Base-by-base conservation (phyloP, 2,888 invertebrate genomes). In the Dynastes hyllus region DNA sequence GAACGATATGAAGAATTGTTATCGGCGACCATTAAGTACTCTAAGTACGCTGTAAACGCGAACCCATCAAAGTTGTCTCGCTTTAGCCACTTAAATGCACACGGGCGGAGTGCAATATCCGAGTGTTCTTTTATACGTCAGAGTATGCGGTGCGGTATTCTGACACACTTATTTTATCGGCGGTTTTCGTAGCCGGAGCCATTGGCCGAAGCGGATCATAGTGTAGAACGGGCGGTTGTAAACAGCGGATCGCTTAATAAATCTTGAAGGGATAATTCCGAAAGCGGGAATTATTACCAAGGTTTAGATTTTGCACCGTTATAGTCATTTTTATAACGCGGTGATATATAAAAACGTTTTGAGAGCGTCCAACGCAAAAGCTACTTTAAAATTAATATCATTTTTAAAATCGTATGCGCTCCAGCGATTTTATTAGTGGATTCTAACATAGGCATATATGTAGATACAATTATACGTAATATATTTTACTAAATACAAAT, bases 21-120 rank as follows among this genome's bases (percentile, higher is more conserved):
- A 86, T 85, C 85, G 85, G 82, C 81, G 81, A 83, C 85, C 85
- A 86, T 87, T 87, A 87, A 87, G 85, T 81, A 29, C 50, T 82
- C 85, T 84, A 85, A 87, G 86, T 85, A 85, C 85, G 85, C 84
- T 85, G 84, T 87, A 87, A 87, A 87, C 86, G 84, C 84, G 83
- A 85, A 85, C 85, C 85, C 86, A 87, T 87, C 86, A 87, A 87
- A 86, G 84, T 86, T 85, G 86, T 86, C 86, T 86, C 85, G 86
- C 85, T 86, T 84, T 83, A 84, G 85, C 86, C 85, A 86, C 87
- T 86, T 86, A 86, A 86, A 86, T 84, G 83, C 82, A 85, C 83
- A 79, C 69, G 45, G 82, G 37, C 29, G 50, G 58, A 16, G 51
- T 78, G 71, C 73, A 80, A 71, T 78, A 73, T 78, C 73, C 66